phyloP scores from a whole-genome alignment of 2,888 invertebrate genomes.

The Serrognathus titanus region DNA sequence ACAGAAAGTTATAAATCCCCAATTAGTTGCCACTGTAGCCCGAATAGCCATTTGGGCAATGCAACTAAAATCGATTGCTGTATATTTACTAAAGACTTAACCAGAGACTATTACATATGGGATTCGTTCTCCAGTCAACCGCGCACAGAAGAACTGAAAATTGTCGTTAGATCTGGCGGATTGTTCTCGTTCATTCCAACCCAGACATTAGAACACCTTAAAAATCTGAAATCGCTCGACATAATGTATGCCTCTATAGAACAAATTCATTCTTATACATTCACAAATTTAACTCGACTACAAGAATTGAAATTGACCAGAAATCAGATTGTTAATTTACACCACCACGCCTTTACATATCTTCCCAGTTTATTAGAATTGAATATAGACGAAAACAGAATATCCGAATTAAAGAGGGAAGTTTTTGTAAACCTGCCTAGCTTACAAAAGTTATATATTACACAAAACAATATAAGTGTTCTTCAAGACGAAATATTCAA shows the following conservation, averaged over 20 bases:
- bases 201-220: conserved; percentile 63
- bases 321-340: conserved; percentile 67
- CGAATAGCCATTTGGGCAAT: conserved; percentile 50
- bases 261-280: conserved; percentile 66
- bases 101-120: conserved; percentile 69
- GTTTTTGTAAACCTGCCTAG: conserved; percentile 72
- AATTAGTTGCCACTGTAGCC: conserved; percentile 67
- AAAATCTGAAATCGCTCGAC: conserved; percentile 62
- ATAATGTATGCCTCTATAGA: conserved; percentile 72
- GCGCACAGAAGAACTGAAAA: conserved; percentile 65
- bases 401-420: conserved; percentile 68
- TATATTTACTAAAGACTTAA: conserved; percentile 65
- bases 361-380: conserved; percentile 66
- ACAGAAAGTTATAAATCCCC: conserved; percentile 42
- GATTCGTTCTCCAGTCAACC: conserved; percentile 70
- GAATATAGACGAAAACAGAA: conserved; percentile 72
- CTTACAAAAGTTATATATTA: conserved; percentile 71
- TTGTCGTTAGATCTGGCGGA: conserved; percentile 68
- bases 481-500: conserved; percentile 82
- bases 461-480: conserved; percentile 80
- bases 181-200: conserved; percentile 70
- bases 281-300: conserved; percentile 69
- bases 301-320: conserved; percentile 64
- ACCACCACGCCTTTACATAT: conserved; percentile 69
- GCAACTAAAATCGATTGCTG: conserved; percentile 75